phyloP scores from a whole-genome alignment of 2,888 invertebrate genomes.

The Microchrysa polita region DNA sequence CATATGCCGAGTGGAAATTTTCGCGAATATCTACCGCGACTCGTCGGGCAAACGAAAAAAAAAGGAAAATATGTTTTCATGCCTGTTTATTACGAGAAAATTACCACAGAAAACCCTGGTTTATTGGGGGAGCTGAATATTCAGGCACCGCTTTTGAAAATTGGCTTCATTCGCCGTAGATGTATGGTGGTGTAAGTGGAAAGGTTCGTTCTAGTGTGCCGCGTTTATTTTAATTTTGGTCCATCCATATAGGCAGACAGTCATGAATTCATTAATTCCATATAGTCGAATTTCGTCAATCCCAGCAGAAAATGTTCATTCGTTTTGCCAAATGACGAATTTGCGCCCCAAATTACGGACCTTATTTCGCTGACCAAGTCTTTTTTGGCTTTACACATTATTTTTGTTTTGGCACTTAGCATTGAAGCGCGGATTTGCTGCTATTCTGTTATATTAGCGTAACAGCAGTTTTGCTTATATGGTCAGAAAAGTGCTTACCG shows the following conservation, averaged over 20 bases:
- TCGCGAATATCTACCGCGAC: background rate
- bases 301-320: conserved; percentile 34
- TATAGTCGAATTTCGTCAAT: conserved; percentile 28
- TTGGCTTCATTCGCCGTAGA: background rate
- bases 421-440: conserved; percentile 30
- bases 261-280: conserved; percentile 11
- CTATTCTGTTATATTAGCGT: conserved; percentile 44
- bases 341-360: conserved; percentile 33
- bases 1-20: background rate
- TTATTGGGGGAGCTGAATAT: background rate
- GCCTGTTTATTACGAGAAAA: conserved; percentile 11
- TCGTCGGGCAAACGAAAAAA: background rate
- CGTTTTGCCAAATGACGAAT: conserved; percentile 29
- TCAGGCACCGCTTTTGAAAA: no score
- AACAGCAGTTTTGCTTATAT: conserved; percentile 40
- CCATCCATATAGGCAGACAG: background rate
- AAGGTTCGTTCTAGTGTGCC: conserved; percentile 7
- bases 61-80: conserved; percentile 29
- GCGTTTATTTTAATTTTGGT: no score
- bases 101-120: background rate
- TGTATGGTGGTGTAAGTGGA: background rate
- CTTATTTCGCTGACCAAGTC: conserved; percentile 42
- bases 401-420: no score
- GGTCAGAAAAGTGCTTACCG: conserved; percentile 41
- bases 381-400: conserved; percentile 37